A percentile compares a stretch with the other conserved stretches of the same genome.
phyloP scores from a whole-genome alignment of 2,888 invertebrate genomes.

The Toxonevra muliebris region DNA sequence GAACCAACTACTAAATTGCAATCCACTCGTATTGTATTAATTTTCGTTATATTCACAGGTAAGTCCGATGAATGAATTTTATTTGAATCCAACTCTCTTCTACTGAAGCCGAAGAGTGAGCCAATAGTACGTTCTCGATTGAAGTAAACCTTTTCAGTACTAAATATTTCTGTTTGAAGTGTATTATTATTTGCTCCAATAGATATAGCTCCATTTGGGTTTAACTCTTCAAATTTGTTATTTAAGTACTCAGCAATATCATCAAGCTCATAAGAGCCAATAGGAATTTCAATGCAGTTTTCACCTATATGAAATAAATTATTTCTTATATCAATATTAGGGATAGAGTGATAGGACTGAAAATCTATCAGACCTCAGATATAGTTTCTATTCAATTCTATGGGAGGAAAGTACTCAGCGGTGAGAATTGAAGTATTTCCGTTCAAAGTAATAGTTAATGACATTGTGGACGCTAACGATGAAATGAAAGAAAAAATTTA shows the following conservation, averaged over 20 bases:
- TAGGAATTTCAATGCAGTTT: conserved; percentile 15
- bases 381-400: conserved; percentile 2
- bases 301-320: conserved; percentile 26
- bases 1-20: conserved; percentile 39
- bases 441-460: too few relatives aligned
- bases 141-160: background rate
- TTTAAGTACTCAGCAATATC: conserved; percentile 23
- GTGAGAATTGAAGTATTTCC: too few relatives aligned
- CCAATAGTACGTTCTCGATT: conserved; percentile 32
- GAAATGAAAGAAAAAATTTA: too few relatives aligned
- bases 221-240: conserved; percentile 14
- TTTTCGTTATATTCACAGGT: conserved; percentile 50
- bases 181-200: conserved; percentile 19
- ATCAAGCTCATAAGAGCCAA: conserved; percentile 29
- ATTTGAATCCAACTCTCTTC: conserved; percentile 30
- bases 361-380: too few relatives aligned
- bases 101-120: conserved; percentile 36
- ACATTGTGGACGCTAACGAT: too few relatives aligned
- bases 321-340: too few relatives aligned
- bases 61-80: conserved; percentile 46
- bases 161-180: conserved; percentile 21
- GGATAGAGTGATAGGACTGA: background rate
- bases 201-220: conserved; percentile 15
- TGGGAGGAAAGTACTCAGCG: too few relatives aligned
- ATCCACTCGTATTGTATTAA: conserved; percentile 36